A percentile compares a stretch with the other conserved stretches of the same genome.
Evolutionary conservation across 2,113 vertebrate genomes (phyloP).

Genomic region (Aramus guarauna): DNA sequence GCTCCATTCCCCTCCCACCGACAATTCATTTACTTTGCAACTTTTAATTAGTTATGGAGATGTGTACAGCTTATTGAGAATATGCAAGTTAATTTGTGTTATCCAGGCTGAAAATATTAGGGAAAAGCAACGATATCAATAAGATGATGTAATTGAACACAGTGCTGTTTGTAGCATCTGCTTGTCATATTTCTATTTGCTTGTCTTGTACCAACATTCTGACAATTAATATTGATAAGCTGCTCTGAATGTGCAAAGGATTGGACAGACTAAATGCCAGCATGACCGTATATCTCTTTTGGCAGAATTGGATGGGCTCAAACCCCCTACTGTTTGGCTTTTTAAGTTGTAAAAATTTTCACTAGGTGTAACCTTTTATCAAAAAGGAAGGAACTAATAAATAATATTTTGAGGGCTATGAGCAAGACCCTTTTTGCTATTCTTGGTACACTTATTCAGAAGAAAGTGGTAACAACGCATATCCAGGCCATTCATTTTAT

Average conservation of each 20-base stretch:
- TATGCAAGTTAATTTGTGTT: background rate
- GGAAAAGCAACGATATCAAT: background rate
- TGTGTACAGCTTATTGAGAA: background rate
- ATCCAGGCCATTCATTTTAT: background rate
- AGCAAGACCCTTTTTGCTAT: background rate
- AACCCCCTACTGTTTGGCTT: background rate
- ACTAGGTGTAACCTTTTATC: background rate
- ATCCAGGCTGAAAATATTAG: background rate
- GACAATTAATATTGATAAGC: background rate
- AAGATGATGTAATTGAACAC: background rate
- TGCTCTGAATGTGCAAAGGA: background rate
- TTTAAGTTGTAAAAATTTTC: background rate
- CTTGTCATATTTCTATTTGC: background rate
- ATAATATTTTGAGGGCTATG: background rate
- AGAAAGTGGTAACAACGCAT: background rate
- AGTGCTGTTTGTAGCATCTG: background rate
- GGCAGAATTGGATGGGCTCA: background rate
- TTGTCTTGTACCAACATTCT: fast-evolving
- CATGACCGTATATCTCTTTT: background rate
- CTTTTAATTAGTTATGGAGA: background rate
- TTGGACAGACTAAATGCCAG: background rate
- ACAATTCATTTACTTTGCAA: background rate
- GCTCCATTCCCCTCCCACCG: background rate
- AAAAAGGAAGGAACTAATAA: background rate
- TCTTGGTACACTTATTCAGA: background rate